Evolutionary conservation across 2,888 invertebrate species (phyloP).

Genomic region (Diplolepis rosae): DNA sequence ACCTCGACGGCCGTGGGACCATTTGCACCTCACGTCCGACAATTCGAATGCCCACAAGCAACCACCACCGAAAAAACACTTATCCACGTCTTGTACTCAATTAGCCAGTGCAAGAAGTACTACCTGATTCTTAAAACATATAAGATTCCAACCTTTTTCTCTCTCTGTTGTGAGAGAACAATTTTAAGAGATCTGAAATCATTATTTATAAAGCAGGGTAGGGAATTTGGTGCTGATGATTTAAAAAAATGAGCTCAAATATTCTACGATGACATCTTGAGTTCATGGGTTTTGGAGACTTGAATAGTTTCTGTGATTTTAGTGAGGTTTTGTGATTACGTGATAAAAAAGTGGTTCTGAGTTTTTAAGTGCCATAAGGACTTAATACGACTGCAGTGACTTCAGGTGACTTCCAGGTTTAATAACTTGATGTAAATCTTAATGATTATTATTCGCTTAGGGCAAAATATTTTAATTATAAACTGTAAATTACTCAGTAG

Average conservation of each 20-base stretch:
- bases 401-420: slow-evolving; percentile 6
- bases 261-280: slow-evolving; percentile 13
- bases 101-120: slow-evolving; percentile 13
- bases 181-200: not conserved
- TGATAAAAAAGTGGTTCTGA: slow-evolving; percentile 22
- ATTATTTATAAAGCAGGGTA: not conserved
- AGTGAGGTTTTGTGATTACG: slow-evolving; percentile 20
- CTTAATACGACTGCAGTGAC: slow-evolving; percentile 9
- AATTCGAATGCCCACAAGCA: not conserved
- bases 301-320: slow-evolving; percentile 14
- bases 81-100: slow-evolving; percentile 11
- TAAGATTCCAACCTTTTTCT: not conserved
- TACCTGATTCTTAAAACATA: not conserved
- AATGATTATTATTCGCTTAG: not conserved
- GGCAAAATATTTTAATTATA: not conserved
- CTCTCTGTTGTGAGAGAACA: no score
- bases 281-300: slow-evolving; percentile 5
- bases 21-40: slow-evolving; percentile 20
- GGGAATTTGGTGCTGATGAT: not conserved
- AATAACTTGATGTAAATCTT: not conserved
- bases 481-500: not conserved
- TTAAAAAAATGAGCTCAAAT: slow-evolving; percentile 4
- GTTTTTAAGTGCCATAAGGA: slow-evolving; percentile 20
- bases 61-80: slow-evolving; percentile 21
- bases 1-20: slow-evolving; percentile 29